A percentile compares a stretch with the other conserved stretches of the same genome.
These are phyloP conservation scores for Zaprionus capensis DNA, from an alignment of 1,140 invertebrate genomes.

Conservation along the genomic window DNA sequence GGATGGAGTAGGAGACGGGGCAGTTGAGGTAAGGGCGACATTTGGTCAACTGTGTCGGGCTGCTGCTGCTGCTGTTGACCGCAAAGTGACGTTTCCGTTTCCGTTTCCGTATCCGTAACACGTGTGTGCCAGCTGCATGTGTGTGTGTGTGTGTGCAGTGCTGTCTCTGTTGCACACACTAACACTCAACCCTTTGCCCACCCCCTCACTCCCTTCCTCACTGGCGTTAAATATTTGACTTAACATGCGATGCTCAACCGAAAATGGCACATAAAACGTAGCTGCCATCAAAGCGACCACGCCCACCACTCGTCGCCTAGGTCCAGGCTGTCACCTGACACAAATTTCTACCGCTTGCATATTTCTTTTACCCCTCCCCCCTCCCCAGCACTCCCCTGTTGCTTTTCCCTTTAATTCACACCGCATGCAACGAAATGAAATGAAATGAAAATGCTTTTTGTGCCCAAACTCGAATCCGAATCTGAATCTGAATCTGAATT, in stretches of 20 bases:
- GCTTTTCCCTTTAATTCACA: not conserved
- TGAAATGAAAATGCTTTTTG: constrained; percentile 41
- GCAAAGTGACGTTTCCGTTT: constrained; percentile 12
- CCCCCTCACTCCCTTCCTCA: not conserved
- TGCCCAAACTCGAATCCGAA: constrained; percentile 2
- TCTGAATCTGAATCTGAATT: not conserved
- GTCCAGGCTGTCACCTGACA: constrained; percentile 29
- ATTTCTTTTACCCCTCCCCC: not conserved
- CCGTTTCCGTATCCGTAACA: constrained; percentile 7
- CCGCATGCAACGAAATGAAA: constrained; percentile 25
- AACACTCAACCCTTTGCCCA: not conserved
- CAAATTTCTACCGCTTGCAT: constrained; percentile 18
- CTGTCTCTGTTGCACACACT: constrained; percentile 11
- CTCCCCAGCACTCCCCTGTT: not conserved
- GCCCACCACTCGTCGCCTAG: not conserved
- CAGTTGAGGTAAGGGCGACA: not conserved
- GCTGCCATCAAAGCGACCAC: constrained; percentile 23
- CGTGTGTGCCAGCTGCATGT: constrained; percentile 10
- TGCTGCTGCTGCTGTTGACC: constrained; percentile 6
- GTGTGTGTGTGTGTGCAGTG: constrained; percentile 22
- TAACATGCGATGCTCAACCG: constrained; percentile 31
- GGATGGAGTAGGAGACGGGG: not conserved
- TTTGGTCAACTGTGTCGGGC: not conserved
- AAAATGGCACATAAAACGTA: constrained; percentile 23
- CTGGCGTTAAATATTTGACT: constrained; percentile 50